A percentile compares a stretch with the other conserved stretches of the same genome.
Conservation (phyloP, 2,113 vertebrate genomes). For the Phasianus colchicus region DNA sequence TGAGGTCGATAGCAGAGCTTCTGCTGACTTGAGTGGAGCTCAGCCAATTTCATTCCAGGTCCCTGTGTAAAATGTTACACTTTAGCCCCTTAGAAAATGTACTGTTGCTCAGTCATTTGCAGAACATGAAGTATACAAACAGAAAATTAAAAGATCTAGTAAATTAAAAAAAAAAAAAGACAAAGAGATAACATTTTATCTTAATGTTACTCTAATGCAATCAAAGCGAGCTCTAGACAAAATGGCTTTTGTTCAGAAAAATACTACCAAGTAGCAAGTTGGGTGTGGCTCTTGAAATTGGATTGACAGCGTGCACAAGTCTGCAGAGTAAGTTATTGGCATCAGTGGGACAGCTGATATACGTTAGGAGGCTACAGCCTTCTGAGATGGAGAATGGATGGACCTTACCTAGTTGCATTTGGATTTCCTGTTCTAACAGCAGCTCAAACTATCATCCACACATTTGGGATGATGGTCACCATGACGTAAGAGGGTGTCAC, state of each 20-base stretch:
- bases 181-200: not conserved
- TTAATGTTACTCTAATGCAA: not conserved
- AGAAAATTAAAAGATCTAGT: not conserved
- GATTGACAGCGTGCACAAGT: not conserved
- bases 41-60: not conserved
- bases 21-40: not conserved
- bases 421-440: not conserved
- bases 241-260: not conserved
- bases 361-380: accelerated
- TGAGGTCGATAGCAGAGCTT: not conserved
- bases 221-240: not conserved
- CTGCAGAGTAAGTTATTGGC: not conserved
- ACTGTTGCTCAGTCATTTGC: not conserved
- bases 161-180: not conserved
- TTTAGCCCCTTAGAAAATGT: not conserved
- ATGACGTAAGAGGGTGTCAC: not conserved
- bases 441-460: not conserved
- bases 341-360: not conserved
- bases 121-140: not conserved
- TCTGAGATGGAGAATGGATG: not conserved
- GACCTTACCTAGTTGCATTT: not conserved
- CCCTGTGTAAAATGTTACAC: not conserved
- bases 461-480: not conserved
- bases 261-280: not conserved
- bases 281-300: not conserved